Evolutionary conservation across 1,140 invertebrate species (phyloP).

Genomic region (Temnothorax nylanderi): DNA sequence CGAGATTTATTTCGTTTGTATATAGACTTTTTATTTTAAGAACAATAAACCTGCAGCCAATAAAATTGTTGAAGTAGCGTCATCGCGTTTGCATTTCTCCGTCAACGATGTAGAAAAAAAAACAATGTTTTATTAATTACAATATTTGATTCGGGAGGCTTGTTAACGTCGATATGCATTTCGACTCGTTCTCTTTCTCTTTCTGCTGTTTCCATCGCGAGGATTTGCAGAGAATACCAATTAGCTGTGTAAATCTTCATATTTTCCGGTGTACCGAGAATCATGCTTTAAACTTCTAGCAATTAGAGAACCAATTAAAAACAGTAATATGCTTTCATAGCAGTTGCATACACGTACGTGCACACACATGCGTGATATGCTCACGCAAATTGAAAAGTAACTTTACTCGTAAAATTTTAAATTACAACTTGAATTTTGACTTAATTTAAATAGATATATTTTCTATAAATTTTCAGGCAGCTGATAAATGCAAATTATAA

Average conservation of each 20-base stretch:
- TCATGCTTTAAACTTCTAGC: slow-evolving; percentile 59
- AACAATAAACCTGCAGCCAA: background rate
- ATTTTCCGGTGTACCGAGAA: slow-evolving; percentile 55
- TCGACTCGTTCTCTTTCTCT: background rate
- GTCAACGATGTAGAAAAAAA: background rate
- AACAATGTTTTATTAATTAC: slow-evolving; percentile 4
- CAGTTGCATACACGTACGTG: background rate
- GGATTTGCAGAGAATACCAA: slow-evolving; percentile 41
- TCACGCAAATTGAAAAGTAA: background rate
- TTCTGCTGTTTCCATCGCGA: slow-evolving; percentile 6
- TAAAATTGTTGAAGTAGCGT: slow-evolving; percentile 7
- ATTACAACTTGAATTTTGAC: background rate
- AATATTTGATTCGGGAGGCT: slow-evolving; percentile 22
- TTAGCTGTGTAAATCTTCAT: slow-evolving; percentile 69
- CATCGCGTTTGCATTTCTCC: background rate
- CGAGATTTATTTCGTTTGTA: background rate
- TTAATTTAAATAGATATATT: background rate
- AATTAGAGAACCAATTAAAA: slow-evolving; percentile 73
- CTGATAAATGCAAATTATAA: background rate
- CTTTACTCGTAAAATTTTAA: slow-evolving; percentile 34
- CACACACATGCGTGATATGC: background rate
- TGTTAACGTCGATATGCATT: slow-evolving; percentile 40
- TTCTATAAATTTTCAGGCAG: background rate
- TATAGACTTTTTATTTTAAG: slow-evolving; percentile 19
- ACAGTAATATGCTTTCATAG: slow-evolving; percentile 39